These are phyloP conservation scores for Ictalurus punctatus DNA, from an alignment of 2,113 vertebrate genomes.

Conservation along the genomic window DNA sequence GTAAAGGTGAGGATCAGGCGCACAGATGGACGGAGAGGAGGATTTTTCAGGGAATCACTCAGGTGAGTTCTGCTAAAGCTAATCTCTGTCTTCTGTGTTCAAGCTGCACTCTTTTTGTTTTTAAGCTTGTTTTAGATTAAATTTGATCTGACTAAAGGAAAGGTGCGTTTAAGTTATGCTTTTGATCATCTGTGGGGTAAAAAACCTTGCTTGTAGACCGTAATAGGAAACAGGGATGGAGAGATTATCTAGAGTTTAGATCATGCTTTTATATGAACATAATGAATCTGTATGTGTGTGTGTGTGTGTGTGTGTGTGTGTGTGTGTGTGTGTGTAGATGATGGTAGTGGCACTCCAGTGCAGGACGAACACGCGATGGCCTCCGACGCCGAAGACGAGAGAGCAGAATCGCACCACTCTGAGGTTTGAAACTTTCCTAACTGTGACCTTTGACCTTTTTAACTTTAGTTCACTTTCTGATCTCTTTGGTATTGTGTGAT, in stretches of 20 bases:
- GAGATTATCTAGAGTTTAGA: not conserved
- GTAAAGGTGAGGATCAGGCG: not conserved
- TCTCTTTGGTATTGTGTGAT: constrained; percentile 23
- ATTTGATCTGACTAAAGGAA: not conserved
- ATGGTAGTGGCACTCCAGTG: constrained; percentile 94
- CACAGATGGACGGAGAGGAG: constrained; percentile 72
- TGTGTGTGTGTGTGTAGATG: constrained; percentile 74
- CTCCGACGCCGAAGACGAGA: constrained; percentile 86
- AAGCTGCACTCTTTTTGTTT: not conserved
- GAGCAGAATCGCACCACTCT: constrained; percentile 77
- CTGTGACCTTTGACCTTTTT: not conserved
- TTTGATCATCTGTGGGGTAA: not conserved
- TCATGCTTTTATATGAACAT: not conserved
- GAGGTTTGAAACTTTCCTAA: constrained; percentile 74
- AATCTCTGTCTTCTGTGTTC: not conserved
- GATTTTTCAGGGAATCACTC: constrained; percentile 69
- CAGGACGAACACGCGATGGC: constrained; percentile 89
- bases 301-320: not conserved
- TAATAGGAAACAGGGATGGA: not conserved
- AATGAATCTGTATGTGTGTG: not conserved
- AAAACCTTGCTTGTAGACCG: too few relatives aligned
- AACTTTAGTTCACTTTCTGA: too few relatives aligned
- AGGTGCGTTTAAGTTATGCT: not conserved
- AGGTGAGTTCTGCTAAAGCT: constrained; percentile 54
- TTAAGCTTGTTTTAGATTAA: not conserved